A percentile compares a stretch with the other conserved stretches of the same genome.
Conservation (phyloP, 2,888 invertebrate species). For the Cryptosula pallasiana region DNA sequence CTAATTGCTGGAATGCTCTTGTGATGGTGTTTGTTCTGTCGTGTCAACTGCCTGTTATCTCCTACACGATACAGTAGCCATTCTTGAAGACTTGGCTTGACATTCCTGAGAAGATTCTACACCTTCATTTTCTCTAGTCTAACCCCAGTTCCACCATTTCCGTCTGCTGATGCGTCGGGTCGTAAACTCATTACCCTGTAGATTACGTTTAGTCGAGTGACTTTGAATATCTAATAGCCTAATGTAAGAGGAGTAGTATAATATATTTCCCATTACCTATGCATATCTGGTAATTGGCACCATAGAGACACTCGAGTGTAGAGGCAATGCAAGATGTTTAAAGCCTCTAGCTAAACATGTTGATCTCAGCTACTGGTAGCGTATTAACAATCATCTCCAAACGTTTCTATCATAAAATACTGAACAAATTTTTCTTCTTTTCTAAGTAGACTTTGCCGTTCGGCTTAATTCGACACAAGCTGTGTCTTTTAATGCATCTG, state of each 20-base stretch:
- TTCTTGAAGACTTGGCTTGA: not conserved
- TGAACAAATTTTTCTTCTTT: conserved; percentile 9
- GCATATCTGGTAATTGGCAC: conserved; percentile 23
- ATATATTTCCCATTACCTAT: conserved; percentile 21
- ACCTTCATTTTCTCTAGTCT: not conserved
- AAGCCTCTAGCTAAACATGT: not conserved
- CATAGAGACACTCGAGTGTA: conserved; percentile 5
- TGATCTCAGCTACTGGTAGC: conserved; percentile 17
- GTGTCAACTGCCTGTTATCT: not conserved
- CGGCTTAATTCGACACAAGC: conserved; percentile 23
- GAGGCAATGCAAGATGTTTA: conserved; percentile 23
- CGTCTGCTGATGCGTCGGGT: too few species aligned
- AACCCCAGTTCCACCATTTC: not conserved
- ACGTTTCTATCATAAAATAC: conserved; percentile 9
- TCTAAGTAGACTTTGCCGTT: conserved; percentile 17
- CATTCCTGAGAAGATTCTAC: not conserved
- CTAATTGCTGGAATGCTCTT: too few species aligned
- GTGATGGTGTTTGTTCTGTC: not conserved
- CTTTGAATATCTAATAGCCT: not conserved
- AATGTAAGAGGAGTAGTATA: not conserved
- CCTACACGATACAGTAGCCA: not conserved
- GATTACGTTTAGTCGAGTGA: not conserved
- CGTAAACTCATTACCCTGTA: too few species aligned
- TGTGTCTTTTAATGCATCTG: conserved; percentile 19
- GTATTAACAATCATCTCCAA: not conserved